Evolutionary conservation across 2,797 vertebrate species (phyloP).

Genomic region (Hypotaenidia okinawae): DNA sequence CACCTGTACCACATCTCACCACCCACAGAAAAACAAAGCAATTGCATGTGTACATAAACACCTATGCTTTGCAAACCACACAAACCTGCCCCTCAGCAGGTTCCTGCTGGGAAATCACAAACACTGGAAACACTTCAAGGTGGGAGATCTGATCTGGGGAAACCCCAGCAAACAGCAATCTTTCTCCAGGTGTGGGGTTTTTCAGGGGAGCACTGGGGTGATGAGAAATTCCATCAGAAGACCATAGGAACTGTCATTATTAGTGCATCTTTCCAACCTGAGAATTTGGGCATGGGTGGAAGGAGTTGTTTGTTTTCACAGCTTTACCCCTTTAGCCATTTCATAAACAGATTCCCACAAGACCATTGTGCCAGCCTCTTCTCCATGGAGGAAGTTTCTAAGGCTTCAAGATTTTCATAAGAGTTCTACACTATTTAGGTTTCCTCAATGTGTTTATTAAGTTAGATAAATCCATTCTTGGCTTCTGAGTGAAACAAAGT

Average conservation of each 20-base stretch:
- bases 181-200: neutral
- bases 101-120: neutral
- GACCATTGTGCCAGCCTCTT: neutral
- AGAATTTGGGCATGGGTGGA: neutral
- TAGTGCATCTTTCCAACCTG: neutral
- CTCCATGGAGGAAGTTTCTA: neutral
- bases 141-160: neutral
- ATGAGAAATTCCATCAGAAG: neutral
- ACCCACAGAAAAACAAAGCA: neutral
- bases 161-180: neutral
- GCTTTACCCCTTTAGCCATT: neutral
- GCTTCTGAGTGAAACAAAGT: neutral
- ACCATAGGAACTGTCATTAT: neutral
- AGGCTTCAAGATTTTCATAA: conserved; percentile 26
- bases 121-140: neutral
- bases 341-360: neutral
- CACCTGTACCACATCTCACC: neutral
- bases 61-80: neutral
- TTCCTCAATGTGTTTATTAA: conserved; percentile 13
- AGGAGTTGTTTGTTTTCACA: neutral
- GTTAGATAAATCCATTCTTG: conserved; percentile 18
- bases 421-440: neutral
- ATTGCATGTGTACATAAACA: too few species aligned
- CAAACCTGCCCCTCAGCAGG: neutral
- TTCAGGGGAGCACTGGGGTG: neutral